Base-by-base conservation (phyloP, 2,888 invertebrate genomes). In the Lissocephala sabroskyi region DNA sequence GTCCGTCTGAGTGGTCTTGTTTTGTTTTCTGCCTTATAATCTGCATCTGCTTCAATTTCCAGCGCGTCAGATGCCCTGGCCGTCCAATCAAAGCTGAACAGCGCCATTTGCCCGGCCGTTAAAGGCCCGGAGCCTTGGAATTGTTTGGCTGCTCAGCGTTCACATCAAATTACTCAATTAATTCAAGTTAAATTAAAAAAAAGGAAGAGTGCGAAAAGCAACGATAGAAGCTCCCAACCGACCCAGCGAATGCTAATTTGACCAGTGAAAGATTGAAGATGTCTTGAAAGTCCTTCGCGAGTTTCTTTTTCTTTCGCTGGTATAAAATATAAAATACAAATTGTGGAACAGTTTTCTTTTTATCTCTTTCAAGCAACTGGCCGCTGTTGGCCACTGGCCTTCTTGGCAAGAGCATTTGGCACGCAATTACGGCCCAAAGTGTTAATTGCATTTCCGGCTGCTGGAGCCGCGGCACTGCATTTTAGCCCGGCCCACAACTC, bases 371-470 rank as follows among this genome's bases (percentile, higher is more conserved):
- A 23, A 5, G 23, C 7, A 5, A 23, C 3, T 23, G 23, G 23
- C 19, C 16, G 30, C 18, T 45, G 11, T 23, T 23, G 23, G 7
- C 23, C 3, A 23, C 23, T 23, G 36, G n/a, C n/a, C n/a, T n/a
- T n/a, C n/a, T 10, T 30, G 48, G 59, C 56, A 67, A 73, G 65
- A 65, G 71, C 67, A 71, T 70, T 71, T 71, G 67, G 71, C 74
- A 74, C 71, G 71, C 71, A 74, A 73, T 73, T 71, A 73, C 65
- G 59, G 67, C 71, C 71, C 59, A 74, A 74, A 68, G 73, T 74
- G 73, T 74, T 73, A 73, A 73, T 73, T 73, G 74, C 74, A 74
- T 73, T 73, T 73, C 73, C 73, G 66, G n/a, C n/a, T n/a, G n/a
- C 50, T 45, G 53, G 39, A 39, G 30, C 45, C n/a, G 23, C 32